Base-by-base conservation (phyloP, 2,888 invertebrate genomes). In the Graphium colonna region DNA sequence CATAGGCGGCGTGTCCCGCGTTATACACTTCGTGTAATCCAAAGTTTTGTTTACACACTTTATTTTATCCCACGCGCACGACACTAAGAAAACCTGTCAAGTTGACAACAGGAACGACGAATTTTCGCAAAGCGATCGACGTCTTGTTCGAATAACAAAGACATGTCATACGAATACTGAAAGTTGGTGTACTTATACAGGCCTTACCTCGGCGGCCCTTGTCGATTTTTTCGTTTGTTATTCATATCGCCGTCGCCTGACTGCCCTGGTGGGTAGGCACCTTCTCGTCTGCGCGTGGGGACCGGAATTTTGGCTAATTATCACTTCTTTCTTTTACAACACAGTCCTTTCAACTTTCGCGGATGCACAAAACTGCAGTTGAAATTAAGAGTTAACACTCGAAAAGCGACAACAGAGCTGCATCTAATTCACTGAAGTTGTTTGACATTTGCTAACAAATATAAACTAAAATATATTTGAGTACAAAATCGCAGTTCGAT, bases 141-240 rank as follows among this genome's bases (percentile, higher is more conserved):
- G 73, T 59, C 66, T 46, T 64, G 66, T 67, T 58, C 73, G 67
- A 79, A 82, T 74, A 88, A 88, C 88, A 88, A 88, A 88, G 89
- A 82, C 83, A 82, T 87, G 87, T 82, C 88, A 86, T 65, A 59
- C 68, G 60, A 61, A 61, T 70, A 65, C 71, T 71, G 69, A 76
- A 77, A 79, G 72, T 79, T 75, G 61, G 67, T 71, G 69, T 71
- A 72, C 69, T 64, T 73, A 79, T 70, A 74, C 67, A 65, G 65
- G 64, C 62, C 64, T 87, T 91, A 94, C 94, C 95, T 94, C 78
- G 93, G 91, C 73, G 93, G 91, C 79, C 93, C 94, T 77, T 95
- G 93, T 86, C 95, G 94, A 91, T 93, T 95, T 92, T 95, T 96
- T 89, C 94, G 93, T 91, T 95, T 95, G 86, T 92, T 95, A 82